Conservation (phyloP, 2,797 vertebrate species). For the Bothrops alternatus region DNA sequence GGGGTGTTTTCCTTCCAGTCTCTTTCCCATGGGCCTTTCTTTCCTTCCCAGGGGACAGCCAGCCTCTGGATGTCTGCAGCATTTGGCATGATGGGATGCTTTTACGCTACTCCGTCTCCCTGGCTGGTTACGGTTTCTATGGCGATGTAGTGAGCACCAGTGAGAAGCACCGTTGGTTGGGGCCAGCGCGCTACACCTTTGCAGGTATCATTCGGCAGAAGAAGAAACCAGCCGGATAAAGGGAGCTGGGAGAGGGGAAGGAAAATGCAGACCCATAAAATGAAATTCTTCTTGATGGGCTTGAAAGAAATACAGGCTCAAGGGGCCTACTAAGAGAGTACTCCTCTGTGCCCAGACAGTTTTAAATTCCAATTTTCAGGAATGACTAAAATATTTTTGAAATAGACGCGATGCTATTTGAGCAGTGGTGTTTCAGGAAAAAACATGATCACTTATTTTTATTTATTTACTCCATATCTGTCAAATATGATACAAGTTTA, state of each 20-base stretch:
- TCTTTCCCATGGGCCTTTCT: neutral
- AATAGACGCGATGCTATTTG: neutral
- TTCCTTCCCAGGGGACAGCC: conserved; percentile 74
- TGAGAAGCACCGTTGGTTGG: conserved; percentile 82
- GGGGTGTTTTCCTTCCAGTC: neutral
- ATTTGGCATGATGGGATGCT: conserved; percentile 72
- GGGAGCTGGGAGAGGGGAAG: neutral
- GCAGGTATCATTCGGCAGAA: conserved; percentile 64
- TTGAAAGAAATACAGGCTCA: neutral
- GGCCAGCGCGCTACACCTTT: conserved; percentile 80
- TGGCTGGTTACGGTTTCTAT: conserved; percentile 84
- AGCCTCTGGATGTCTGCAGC: conserved; percentile 83
- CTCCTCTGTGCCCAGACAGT: no score
- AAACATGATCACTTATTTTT: neutral
- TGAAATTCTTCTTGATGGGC: neutral
- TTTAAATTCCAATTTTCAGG: neutral
- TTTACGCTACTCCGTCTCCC: conserved; percentile 78
- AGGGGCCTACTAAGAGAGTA: neutral
- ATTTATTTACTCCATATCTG: neutral
- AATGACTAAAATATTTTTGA: neutral
- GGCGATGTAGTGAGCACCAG: conserved; percentile 80
- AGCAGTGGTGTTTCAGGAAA: neutral
- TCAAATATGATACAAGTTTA: neutral
- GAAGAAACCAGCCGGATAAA: neutral
- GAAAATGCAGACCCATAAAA: neutral